Evolutionary conservation across 2,113 vertebrate genomes (phyloP), one percentile per base, ranked within the genome.

Genomic region (Thunnus thynnus): DNA sequence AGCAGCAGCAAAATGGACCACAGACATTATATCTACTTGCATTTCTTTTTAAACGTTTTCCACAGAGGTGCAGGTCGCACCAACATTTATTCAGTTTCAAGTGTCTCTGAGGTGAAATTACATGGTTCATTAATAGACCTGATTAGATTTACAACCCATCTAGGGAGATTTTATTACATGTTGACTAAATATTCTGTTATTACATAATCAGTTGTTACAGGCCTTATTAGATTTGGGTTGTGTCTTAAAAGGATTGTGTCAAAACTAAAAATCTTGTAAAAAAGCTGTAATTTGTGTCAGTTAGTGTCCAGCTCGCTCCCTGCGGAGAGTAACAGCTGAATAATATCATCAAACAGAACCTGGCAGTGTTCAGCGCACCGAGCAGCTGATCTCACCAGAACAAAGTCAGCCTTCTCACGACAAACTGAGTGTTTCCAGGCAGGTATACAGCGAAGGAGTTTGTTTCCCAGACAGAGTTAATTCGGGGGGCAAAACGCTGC

Each of bases 401-500:
- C 67, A 79, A 72, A 75, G 65, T 81, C 7, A 0, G 17, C 27
- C 58, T 27, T 60, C 47, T 81, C 57, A 52, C 78, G 64, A 54
- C n/a, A 3, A 6, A 48, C 27, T 50, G 47, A 76, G 71, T 76
- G 67, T 41, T 76, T 72, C 83, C 76, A 82, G 22, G 36, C 76
- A 82, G 27, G 36, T 6, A 3, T 32, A 74, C 17, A 84, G 51
- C 14, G 7, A 63, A 77, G 30, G 36, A 16, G 67, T 57, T 82
- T 69, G 74, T 84, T 76, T 65, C 52, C 72, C 56, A 76, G 66
- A 73, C 80, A 72, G 30, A 81, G 36, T 83, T 72, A 69, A 64
- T 75, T 70, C n/a, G 25, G 55, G 51, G 16, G 41, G 22, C 11
- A 5, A 13, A 12, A 30, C 71, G 16, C 36, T 18, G 72, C 58